Conservation (phyloP, 2,113 vertebrate genomes). For the Chlorocebus sabaeus region DNA sequence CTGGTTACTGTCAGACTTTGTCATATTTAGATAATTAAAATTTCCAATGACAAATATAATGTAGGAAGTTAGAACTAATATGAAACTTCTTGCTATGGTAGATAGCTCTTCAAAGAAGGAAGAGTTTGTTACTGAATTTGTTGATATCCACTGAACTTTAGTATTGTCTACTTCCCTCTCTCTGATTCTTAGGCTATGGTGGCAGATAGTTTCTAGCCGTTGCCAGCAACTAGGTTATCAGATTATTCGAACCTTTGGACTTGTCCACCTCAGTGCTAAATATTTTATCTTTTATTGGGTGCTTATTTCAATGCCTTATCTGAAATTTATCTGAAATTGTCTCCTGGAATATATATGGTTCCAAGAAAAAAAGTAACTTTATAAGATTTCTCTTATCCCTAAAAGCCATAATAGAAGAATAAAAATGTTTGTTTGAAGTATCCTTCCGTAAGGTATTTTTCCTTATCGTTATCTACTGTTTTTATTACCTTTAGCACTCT, state of each 20-base stretch:
- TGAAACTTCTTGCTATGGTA: neutral
- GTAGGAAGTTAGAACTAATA: neutral
- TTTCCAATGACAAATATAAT: neutral
- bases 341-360: neutral
- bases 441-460: neutral
- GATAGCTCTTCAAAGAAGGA: neutral
- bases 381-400: neutral
- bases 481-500: neutral
- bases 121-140: neutral
- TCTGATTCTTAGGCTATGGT: neutral
- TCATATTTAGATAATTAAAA: conserved; percentile 39
- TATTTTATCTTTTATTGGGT: neutral
- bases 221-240: neutral
- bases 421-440: neutral
- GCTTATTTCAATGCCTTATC: neutral
- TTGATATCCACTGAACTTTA: neutral
- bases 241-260: neutral
- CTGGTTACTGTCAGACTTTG: neutral
- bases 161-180: neutral
- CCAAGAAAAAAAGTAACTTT: neutral
- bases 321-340: conserved; percentile 37
- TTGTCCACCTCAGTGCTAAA: neutral
- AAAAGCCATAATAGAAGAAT: neutral
- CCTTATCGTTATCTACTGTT: neutral
- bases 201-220: neutral